Conservation (phyloP, 2,113 vertebrate species). For the Acanthochromis polyacanthus region DNA sequence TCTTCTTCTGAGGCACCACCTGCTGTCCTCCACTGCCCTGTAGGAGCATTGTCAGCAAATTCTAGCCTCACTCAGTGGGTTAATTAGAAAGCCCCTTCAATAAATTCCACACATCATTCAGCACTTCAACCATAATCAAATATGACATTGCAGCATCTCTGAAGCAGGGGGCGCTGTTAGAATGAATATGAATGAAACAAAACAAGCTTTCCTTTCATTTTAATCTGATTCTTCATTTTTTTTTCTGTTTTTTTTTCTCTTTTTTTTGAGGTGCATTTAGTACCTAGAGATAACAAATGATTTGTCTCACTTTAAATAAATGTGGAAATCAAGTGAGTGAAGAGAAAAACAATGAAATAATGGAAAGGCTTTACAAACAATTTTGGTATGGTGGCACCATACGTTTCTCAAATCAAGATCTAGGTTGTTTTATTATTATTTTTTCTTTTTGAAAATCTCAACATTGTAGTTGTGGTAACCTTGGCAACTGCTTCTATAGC, state of each 20-base stretch:
- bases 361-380: conserved; percentile 67
- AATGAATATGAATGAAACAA: conserved; percentile 64
- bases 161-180: conserved; percentile 57
- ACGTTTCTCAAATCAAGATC: conserved; percentile 67
- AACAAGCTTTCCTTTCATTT: conserved; percentile 74
- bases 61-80: conserved; percentile 33
- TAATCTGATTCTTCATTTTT: conserved; percentile 73
- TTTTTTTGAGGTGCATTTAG: conserved; percentile 75
- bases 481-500: conserved; percentile 82
- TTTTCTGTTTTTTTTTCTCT: conserved; percentile 48
- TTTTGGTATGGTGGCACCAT: conserved; percentile 60
- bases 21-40: conserved; percentile 61
- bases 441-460: conserved; percentile 69
- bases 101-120: conserved; percentile 45
- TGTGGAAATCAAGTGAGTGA: conserved; percentile 59
- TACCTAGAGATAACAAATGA: conserved; percentile 73
- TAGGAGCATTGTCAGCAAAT: conserved; percentile 43
- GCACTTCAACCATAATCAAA: conserved; percentile 49
- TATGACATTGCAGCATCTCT: conserved; percentile 44
- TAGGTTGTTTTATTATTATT: conserved; percentile 65
- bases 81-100: conserved; percentile 31
- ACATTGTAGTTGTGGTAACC: conserved; percentile 84
- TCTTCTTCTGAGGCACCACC: conserved; percentile 68
- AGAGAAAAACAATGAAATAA: conserved; percentile 36
- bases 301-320: conserved; percentile 74